Evolutionary conservation across 2,888 invertebrate genomes (phyloP), one percentile per base, ranked within the genome.

Genomic region (Cynaeus angustus): DNA sequence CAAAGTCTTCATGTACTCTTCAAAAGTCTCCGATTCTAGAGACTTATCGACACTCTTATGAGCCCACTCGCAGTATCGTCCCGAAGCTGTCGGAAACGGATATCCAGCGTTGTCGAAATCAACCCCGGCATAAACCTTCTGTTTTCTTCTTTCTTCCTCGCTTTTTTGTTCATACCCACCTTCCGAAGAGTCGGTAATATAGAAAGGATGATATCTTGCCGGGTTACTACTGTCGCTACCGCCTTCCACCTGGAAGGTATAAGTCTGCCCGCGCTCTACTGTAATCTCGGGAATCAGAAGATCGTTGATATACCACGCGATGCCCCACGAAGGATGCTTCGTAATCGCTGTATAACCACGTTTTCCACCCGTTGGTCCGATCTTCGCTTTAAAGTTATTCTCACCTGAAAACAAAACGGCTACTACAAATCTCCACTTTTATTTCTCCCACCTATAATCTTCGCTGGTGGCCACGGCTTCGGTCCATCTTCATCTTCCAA

Each of bases 231-330:
- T 88, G 82, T 96, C 92, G 75, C 92, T 90, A 6, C 95, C 95
- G 38, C 96, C 96, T 85, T 97, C 96, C 0, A 97, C 92, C 16
- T 90, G 83, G 83, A 97, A 97, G 30, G 91, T 93, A 86, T 97
- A 96, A 0, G 92, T 94, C 81, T 92, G 90, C 1, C 96, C 96
- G 48, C 96, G 88, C 82, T 95, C 94, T 70, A 97, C 93, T 58
- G 92, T 93, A 28, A 97, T 86, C 86, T 97, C 96, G 0, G 97
- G 97, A 74, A 96, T 95, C 13, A 97, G 88, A 74, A 91, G 87
- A 79, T 96, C 96, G 85, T 97, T 96, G 81, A 97, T 91, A 86
- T 95, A 97, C 95, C 95, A 97, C 12, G 95, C 94, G 72, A 96
- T 94, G 66, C 96, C 96, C 94, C 95, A 95, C 0, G 94, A 93